phyloP scores from a whole-genome alignment of 2,113 vertebrate genomes.

The Pantherophis guttatus region DNA sequence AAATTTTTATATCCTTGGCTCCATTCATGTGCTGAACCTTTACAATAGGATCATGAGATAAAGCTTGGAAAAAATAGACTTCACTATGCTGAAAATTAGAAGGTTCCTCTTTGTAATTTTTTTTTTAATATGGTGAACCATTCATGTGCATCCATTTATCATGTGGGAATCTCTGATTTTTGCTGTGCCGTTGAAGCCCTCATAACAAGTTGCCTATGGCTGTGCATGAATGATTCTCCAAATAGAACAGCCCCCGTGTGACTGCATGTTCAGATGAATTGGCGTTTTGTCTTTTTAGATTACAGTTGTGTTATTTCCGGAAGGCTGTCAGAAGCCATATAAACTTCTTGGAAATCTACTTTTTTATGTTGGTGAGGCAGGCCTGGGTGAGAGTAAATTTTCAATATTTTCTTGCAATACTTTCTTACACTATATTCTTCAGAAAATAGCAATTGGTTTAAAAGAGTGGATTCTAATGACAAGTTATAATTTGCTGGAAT shows the following conservation, averaged over 20 bases:
- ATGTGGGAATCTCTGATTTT: neutral
- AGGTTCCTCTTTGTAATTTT: neutral
- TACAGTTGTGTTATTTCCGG: neutral
- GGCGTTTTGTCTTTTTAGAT: constrained; percentile 4
- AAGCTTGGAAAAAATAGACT: neutral
- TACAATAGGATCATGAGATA: neutral
- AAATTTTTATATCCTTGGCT: neutral
- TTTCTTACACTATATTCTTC: neutral
- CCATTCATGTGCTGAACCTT: neutral
- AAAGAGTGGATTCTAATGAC: neutral
- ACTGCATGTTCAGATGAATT: constrained; percentile 1
- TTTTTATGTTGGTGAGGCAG: neutral
- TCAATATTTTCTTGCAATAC: neutral
- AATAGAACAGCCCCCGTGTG: neutral
- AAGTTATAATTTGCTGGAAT: neutral
- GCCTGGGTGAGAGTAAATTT: too few relatives aligned
- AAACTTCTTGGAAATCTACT: neutral
- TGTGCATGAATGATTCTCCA: neutral
- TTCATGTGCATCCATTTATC: neutral
- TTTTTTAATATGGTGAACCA: neutral
- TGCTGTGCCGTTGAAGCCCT: neutral
- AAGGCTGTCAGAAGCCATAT: neutral
- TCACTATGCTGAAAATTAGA: neutral
- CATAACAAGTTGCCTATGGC: constrained; percentile 2
- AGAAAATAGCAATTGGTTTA: neutral